phyloP scores from a whole-genome alignment of 37 sponge, comb jelly and placozoan species.

The Diacarnus erythraeanus region DNA sequence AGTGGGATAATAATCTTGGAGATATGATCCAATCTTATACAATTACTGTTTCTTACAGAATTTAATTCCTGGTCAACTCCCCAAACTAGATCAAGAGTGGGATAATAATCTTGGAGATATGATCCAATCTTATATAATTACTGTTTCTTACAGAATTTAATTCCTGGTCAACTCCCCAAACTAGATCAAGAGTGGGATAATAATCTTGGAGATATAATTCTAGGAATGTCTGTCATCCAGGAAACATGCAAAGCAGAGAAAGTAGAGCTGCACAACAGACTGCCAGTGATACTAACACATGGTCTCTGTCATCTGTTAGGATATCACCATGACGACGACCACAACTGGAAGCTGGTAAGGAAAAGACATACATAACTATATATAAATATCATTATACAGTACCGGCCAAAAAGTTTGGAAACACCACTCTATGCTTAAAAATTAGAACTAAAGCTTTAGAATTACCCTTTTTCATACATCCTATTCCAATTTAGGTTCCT shows the following conservation, averaged over 20 bases:
- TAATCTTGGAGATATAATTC: constrained; percentile 64
- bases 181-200: constrained; percentile 27
- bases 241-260: constrained; percentile 21
- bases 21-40: too few species aligned
- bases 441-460: too few species aligned
- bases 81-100: not conserved
- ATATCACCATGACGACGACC: constrained; percentile 28
- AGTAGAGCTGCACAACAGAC: constrained; percentile 4
- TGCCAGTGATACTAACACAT: constrained; percentile 64
- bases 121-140: too few species aligned
- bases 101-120: constrained; percentile 72
- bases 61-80: constrained; percentile 37
- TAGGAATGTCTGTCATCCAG: constrained; percentile 47
- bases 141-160: not conserved
- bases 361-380: too few species aligned
- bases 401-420: too few species aligned
- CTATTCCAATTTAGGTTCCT: too few species aligned
- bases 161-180: constrained; percentile 38
- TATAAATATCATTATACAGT: too few species aligned
- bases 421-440: too few species aligned
- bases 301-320: constrained; percentile 74
- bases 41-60: constrained; percentile 9
- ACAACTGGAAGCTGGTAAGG: constrained; percentile 36
- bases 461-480: too few species aligned
- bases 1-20: constrained; percentile 58